Conservation (phyloP, 2,888 invertebrate genomes). For the Anorthoa munda region DNA sequence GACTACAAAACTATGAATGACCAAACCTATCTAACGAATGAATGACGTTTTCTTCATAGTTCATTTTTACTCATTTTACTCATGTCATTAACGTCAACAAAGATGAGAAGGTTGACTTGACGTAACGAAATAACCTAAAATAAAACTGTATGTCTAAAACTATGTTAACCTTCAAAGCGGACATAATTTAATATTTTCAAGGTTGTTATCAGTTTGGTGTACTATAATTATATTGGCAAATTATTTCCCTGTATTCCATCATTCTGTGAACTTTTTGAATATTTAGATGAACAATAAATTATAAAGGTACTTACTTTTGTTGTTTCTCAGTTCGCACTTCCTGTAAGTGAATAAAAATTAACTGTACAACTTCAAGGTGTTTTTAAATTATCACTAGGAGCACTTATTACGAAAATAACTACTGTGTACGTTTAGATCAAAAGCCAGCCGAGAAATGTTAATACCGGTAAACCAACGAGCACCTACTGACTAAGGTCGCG, state of each 20-base stretch:
- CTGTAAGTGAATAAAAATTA: not conserved
- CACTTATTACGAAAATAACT: conserved; percentile 1
- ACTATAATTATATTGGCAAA: conserved; percentile 42
- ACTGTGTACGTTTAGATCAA: conserved; percentile 52
- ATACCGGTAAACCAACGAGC: conserved; percentile 65
- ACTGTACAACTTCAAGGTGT: not conserved
- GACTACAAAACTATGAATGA: too few relatives aligned
- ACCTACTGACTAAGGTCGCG: conserved; percentile 63
- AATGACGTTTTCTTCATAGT: not conserved
- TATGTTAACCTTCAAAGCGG: conserved; percentile 32
- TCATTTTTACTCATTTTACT: not conserved
- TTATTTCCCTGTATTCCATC: conserved; percentile 43
- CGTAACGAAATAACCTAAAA: conserved; percentile 37
- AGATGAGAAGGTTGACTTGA: not conserved
- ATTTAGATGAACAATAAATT: not conserved
- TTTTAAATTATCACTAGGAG: conserved; percentile 8
- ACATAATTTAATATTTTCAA: conserved; percentile 50
- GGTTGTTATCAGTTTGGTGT: conserved; percentile 38
- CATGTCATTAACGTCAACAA: not conserved
- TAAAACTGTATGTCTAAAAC: too few relatives aligned
- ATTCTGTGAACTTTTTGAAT: conserved; percentile 25
- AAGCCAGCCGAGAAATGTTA: conserved; percentile 60
- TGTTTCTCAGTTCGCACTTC: conserved; percentile 20
- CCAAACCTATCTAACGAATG: not conserved
- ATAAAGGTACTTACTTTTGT: conserved; percentile 52